A percentile compares a stretch with the other conserved stretches of the same genome.
Conservation (phyloP, 2,888 invertebrate species). For the Drosophila rellima region DNA sequence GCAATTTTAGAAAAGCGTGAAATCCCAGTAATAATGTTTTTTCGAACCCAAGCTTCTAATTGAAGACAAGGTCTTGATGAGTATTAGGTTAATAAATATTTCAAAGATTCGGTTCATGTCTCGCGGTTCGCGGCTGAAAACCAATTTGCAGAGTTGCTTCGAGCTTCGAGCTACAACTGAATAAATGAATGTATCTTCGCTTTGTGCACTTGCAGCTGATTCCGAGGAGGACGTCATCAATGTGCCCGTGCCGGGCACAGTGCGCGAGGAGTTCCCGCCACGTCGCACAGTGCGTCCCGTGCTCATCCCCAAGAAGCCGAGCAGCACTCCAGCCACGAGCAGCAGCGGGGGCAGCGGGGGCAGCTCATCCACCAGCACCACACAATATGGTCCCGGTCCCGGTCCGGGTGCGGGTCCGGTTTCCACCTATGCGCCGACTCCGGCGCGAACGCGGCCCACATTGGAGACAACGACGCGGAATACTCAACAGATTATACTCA, state of each 20-base stretch:
- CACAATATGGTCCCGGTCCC: no score
- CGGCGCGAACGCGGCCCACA: constrained; percentile 68
- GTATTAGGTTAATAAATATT: no score
- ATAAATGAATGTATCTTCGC: no score
- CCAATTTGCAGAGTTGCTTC: no score
- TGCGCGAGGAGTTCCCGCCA: constrained; percentile 86
- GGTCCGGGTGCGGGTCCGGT: constrained; percentile 22
- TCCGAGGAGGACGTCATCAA: constrained; percentile 85
- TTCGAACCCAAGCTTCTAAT: no score
- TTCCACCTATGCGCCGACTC: constrained; percentile 61
- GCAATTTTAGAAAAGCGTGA: no score
- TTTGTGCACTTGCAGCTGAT: constrained; percentile 63
- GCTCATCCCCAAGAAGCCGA: constrained; percentile 81
- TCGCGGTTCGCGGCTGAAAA: no score
- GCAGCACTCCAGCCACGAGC: constrained; percentile 80
- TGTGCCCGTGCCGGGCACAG: constrained; percentile 85
- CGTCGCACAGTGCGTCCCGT: constrained; percentile 83
- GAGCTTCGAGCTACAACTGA: no score
- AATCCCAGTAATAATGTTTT: no score
- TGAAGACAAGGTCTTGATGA: no score
- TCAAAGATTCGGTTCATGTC: no score
- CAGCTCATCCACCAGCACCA: constrained; percentile 40
- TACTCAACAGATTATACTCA: constrained; percentile 87
- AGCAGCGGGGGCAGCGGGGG: constrained; percentile 30
- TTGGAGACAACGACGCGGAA: constrained; percentile 81